Conservation (phyloP, 2,113 vertebrate species). For the Lanius ludovicianus region DNA sequence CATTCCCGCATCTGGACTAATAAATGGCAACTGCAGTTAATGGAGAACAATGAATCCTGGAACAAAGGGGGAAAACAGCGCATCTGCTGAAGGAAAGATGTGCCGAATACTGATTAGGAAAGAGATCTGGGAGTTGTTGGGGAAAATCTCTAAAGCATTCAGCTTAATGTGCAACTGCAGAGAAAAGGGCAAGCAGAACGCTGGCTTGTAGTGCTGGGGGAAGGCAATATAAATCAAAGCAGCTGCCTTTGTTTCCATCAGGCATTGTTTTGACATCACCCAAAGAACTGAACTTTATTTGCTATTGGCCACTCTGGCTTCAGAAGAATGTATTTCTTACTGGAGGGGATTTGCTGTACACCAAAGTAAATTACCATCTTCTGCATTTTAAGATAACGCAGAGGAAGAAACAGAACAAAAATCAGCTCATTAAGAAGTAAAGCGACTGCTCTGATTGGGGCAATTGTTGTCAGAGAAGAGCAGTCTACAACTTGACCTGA, state of each 20-base stretch:
- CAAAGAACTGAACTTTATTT: constrained; percentile 50
- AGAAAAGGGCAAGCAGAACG: constrained; percentile 55
- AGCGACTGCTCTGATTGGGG: not conserved
- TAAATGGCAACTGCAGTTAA: constrained; percentile 62
- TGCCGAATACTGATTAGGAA: constrained; percentile 71
- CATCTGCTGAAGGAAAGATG: constrained; percentile 67
- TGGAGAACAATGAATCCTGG: constrained; percentile 63
- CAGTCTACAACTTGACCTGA: not conserved
- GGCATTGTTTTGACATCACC: constrained; percentile 33
- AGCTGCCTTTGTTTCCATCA: constrained; percentile 34
- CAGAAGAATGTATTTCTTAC: not conserved
- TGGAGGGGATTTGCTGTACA: not conserved
- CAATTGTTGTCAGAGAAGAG: not conserved
- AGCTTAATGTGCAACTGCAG: constrained; percentile 54
- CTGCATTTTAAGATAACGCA: constrained; percentile 24
- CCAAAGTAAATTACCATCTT: constrained; percentile 8
- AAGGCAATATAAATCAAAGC: constrained; percentile 70
- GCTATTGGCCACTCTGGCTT: constrained; percentile 13
- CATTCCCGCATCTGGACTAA: constrained; percentile 55
- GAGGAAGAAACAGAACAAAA: not conserved
- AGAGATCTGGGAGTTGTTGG: constrained; percentile 70
- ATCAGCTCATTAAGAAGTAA: not conserved
- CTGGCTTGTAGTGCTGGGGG: constrained; percentile 17
- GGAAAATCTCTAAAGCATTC: constrained; percentile 71
- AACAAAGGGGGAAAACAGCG: constrained; percentile 62